phyloP scores from a whole-genome alignment of 2,113 vertebrate genomes.

The Chamaea fasciata region DNA sequence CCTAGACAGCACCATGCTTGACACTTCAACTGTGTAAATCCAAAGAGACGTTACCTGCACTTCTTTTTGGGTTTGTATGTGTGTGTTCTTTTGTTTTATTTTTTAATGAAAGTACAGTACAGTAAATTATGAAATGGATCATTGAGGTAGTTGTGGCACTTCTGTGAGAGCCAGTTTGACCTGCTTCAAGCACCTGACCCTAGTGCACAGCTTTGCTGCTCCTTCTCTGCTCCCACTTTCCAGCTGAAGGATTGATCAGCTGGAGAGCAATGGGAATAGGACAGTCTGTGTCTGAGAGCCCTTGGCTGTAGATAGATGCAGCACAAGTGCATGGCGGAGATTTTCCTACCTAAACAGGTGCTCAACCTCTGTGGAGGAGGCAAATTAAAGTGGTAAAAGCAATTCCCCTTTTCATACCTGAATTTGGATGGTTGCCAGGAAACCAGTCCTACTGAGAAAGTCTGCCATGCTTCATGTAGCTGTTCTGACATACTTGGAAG shows the following conservation, averaged over 20 bases:
- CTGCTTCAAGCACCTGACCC: not conserved
- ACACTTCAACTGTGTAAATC: not conserved
- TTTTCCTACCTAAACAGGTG: not conserved
- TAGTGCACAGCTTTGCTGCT: not conserved
- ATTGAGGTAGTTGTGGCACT: not conserved
- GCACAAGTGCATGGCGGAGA: not conserved
- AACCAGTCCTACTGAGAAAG: not conserved
- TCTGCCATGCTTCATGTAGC: not conserved
- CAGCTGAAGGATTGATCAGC: not conserved
- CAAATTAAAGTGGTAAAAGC: not conserved
- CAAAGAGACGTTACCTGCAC: not conserved
- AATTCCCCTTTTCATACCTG: not conserved
- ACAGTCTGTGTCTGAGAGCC: not conserved
- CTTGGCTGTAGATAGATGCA: not conserved
- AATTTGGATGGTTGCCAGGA: not conserved
- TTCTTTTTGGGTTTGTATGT: not conserved
- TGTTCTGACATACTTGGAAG: not conserved
- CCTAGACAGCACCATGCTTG: not conserved
- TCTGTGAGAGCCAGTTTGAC: not conserved
- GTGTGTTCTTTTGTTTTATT: not conserved
- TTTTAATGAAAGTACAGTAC: not conserved
- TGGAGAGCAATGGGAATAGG: not conserved
- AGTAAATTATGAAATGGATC: not conserved
- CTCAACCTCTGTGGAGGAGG: not conserved
- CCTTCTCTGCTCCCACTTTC: not conserved